Evolutionary conservation across 2,888 invertebrate species (phyloP), one percentile per base, ranked within the genome.

Genomic region (Microdon myrmicae): DNA sequence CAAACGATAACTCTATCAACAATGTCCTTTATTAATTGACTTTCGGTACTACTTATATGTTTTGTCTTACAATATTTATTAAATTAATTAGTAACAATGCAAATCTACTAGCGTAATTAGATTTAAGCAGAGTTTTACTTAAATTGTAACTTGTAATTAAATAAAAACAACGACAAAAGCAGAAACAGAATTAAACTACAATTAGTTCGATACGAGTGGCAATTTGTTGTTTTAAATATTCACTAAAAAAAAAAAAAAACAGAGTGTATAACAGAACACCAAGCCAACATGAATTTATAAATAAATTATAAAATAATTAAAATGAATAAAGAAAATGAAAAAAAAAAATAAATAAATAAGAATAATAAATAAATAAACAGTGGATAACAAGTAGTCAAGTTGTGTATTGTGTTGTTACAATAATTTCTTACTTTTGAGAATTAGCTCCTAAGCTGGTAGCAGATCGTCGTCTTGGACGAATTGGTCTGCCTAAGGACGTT

Each of bases 381-480:
- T 31, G n/a, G 41, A 31, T 28, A 41, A 58, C 28, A 37, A 20
- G 31, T 19, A 34, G 35, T 47, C 59, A 61, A 67, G 54, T 56
- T 70, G 67, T 67, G 64, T 67, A 58, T 68, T 38, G 66, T 68
- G 64, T 70, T 7, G 20, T 28, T 16, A 9, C 19, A 12, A 17
- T 39, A 45, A 35, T 68, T 9, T 58, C 71, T 71, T 71, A 71
- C 71, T 70, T 71, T 69, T 67, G 66, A 51, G 68, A 49, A 41
- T 32, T 28, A 16, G 38, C 85, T 38, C 85, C 83, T 69, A 83
- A 75, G 67, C 84, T 84, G 5, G 83, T 81, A 3, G 84, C 82
- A 4, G 86, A 85, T 67, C 84, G 83, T 68, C 85, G 84, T 35
- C 86, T 81, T n/a, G 86, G 85, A 3, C 86, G 86, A 68, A 84